Evolutionary conservation across 2,888 invertebrate genomes (phyloP), one percentile per base, ranked within the genome.

Genomic region (Agrypnus murinus): DNA sequence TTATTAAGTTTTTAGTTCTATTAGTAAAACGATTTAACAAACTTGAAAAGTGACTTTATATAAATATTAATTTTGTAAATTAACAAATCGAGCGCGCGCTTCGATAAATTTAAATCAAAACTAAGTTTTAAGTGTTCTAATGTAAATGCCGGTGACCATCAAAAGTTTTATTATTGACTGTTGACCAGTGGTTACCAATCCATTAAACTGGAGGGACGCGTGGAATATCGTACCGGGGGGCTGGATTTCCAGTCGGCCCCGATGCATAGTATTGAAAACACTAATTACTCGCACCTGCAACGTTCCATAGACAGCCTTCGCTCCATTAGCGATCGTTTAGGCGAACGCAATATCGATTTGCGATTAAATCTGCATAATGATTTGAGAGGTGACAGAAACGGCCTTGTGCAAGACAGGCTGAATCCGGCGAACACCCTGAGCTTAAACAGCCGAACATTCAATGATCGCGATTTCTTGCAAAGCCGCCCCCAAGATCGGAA

Each of bases 241-340:
- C 80, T 86, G 82, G 86, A 86, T 72, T 86, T 86, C 77, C 86
- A 86, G 80, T 83, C 83, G 72, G 81, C 82, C 59, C 78, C 80
- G 63, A 78, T 86, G 74, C 75, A 83, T 36, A 82, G 85, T 65
- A 84, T 85, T 69, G 36, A 55, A 83, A 74, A 82, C 58, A 81
- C 83, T 68, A 84, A 84, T 78, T 81, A 80, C 66, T 80, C 82
- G 62, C 84, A 85, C 75, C 82, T 86, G 40, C 85, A 86, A 76
- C 78, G 86, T 36, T 85, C 86, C 67, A 84, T 86, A 68, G 86
- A 86, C 77, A 85, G 85, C 36, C 71, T 86, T 60, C 79, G 86
- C 7, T 83, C 82, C 5, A 76, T 86, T 59, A 85, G 85, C n/a
- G 86, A 85, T 76, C 80, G 86, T 4, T 78, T 86, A 12, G 83